Evolutionary conservation across 1,140 invertebrate genomes (phyloP).

Genomic region (Anastrepha ludens): DNA sequence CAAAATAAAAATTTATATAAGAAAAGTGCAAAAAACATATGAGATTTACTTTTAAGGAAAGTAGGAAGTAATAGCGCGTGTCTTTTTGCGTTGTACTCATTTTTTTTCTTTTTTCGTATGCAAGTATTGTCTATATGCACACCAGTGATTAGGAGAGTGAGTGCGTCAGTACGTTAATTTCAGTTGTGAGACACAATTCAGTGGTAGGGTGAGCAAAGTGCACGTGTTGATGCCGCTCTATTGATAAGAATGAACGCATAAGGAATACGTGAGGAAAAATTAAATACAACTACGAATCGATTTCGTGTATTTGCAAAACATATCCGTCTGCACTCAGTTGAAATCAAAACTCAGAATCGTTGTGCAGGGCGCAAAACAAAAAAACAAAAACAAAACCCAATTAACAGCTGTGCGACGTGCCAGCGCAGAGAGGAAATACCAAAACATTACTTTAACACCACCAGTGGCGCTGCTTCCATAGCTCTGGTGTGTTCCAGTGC

Average conservation of each 20-base stretch:
- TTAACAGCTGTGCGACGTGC: neutral
- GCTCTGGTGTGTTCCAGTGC: neutral
- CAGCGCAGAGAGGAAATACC: too few relatives aligned
- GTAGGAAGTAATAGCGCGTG: conserved; percentile 29
- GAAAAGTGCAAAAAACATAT: neutral
- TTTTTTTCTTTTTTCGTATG: neutral
- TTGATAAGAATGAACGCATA: neutral
- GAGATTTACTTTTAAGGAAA: neutral
- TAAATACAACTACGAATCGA: too few relatives aligned
- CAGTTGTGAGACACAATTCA: neutral
- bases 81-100: neutral
- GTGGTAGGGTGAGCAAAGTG: neutral
- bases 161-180: neutral
- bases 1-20: neutral
- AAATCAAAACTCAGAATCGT: too few relatives aligned
- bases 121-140: neutral
- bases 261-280: too few relatives aligned
- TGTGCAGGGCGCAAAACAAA: too few relatives aligned
- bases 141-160: neutral
- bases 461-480: too few relatives aligned
- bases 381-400: neutral
- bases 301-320: too few relatives aligned
- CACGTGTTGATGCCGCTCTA: neutral
- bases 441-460: too few relatives aligned
- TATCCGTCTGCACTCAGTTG: too few relatives aligned